phyloP scores from a whole-genome alignment of 2,113 vertebrate genomes.

The Anguilla rostrata region DNA sequence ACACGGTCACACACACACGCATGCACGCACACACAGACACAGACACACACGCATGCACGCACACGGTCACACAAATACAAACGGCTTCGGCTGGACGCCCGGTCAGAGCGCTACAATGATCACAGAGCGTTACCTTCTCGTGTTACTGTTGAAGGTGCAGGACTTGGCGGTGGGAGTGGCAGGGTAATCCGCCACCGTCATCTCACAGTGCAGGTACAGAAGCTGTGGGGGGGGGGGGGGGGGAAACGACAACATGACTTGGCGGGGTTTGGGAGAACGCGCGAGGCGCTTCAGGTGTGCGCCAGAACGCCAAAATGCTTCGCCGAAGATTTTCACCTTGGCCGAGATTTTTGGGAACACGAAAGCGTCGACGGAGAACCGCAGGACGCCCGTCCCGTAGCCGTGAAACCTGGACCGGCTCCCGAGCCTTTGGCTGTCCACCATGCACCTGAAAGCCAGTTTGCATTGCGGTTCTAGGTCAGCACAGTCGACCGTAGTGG shows the following conservation, averaged over 20 bases:
- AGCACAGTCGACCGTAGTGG: too few relatives aligned
- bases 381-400: constrained; percentile 31
- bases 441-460: constrained; percentile 57
- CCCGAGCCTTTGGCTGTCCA: constrained; percentile 53
- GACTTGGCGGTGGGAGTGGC: constrained; percentile 48
- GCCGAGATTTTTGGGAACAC: constrained; percentile 45
- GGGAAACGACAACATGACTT: neutral
- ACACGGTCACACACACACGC: too few relatives aligned
- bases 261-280: neutral
- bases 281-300: neutral
- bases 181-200: constrained; percentile 35
- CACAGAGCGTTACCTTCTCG: constrained; percentile 38
- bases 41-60: too few relatives aligned
- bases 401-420: constrained; percentile 52
- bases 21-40: too few relatives aligned
- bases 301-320: neutral
- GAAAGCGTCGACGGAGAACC: constrained; percentile 61
- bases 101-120: neutral
- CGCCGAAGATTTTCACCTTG: constrained; percentile 31
- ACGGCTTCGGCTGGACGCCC: too few relatives aligned
- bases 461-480: too few relatives aligned
- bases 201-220: constrained; percentile 59
- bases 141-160: constrained; percentile 53
- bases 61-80: too few relatives aligned
- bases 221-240: constrained; percentile 35